Evolutionary conservation across 2,113 vertebrate genomes (phyloP), one percentile per base, ranked within the genome.

Genomic region (Chaetodon auriga): DNA sequence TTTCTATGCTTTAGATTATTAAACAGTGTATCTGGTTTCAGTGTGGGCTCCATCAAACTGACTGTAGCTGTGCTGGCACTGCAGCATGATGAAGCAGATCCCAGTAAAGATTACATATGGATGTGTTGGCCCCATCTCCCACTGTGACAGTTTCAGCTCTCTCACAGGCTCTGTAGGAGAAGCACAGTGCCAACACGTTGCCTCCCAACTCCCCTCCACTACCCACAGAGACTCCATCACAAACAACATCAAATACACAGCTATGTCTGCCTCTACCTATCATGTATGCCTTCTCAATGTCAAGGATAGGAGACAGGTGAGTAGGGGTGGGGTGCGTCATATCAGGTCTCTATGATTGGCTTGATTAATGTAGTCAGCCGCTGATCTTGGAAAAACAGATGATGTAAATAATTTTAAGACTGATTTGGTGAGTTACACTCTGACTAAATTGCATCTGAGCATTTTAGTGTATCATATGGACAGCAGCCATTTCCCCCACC

Each of bases 171-270:
- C 53, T 51, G 64, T 43, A 61, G 57, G 49, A 54, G 55, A 80
- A 57, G 51, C 70, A 65, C 68, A 35, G 41, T 4, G 18, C 14
- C 30, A 15, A 63, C 70, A 68, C 63, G 41, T 55, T 8, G 5
- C 48, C 57, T 80, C 64, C 49, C 57, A 57, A 41, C 25, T 45
- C 58, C 45, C n/a, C 54, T 73, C 65, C 11, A 8, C 75, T 54
- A 57, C 69, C 75, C 6, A 16, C 75, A 74, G 82, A 79, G 68
- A 35, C 48, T 74, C 25, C 16, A 41, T 63, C 62, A 69, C 41
- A 75, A 80, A 70, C 69, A 74, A 41, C 82, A 69, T 75, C 69
- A 68, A 61, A 84, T 49, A 36, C 69, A 62, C 48, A 48, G 46
- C 64, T 4, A 77, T 16, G 48, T 15, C 19, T 54, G 70, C 68